Evolutionary conservation across 2,888 invertebrate genomes (phyloP).

Genomic region (Silvanus unidentatus): DNA sequence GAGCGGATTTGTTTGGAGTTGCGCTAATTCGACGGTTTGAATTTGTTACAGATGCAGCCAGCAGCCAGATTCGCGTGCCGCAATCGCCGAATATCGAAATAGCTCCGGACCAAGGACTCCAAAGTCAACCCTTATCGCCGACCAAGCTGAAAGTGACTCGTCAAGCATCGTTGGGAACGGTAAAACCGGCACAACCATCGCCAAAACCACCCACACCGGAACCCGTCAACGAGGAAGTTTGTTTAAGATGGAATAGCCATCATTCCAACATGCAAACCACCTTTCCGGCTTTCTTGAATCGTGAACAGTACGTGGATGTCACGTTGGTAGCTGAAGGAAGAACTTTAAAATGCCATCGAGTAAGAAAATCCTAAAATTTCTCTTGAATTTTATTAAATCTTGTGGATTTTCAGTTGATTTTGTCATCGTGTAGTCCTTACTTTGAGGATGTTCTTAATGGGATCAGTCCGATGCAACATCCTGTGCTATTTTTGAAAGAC

Average conservation of each 20-base stretch:
- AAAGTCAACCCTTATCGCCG: constrained; percentile 37
- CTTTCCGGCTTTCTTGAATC: constrained; percentile 48
- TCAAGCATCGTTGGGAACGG: constrained; percentile 20
- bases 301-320: constrained; percentile 52
- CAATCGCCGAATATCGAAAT: constrained; percentile 10
- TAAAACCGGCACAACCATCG: constrained; percentile 12
- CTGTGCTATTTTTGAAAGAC: constrained; percentile 49
- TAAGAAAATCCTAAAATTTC: constrained; percentile 26
- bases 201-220: constrained; percentile 12
- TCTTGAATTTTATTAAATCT: constrained; percentile 2
- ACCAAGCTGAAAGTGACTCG: constrained; percentile 41
- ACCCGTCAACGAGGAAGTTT: constrained; percentile 39
- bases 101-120: constrained; percentile 23
- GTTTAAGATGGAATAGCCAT: constrained; percentile 54
- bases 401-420: constrained; percentile 44
- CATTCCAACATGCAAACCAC: constrained; percentile 51
- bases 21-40: no score
- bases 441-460: constrained; percentile 48
- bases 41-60: constrained; percentile 3
- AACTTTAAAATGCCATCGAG: constrained; percentile 52
- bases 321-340: constrained; percentile 52
- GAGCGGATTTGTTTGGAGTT: no score
- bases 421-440: constrained; percentile 50
- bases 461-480: constrained; percentile 47
- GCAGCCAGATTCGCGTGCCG: constrained; percentile 33